These are phyloP conservation scores for Zoroaster sp. DNA, from an alignment of 53 echinoderm and acorn worm genomes.

Conservation along the genomic window DNA sequence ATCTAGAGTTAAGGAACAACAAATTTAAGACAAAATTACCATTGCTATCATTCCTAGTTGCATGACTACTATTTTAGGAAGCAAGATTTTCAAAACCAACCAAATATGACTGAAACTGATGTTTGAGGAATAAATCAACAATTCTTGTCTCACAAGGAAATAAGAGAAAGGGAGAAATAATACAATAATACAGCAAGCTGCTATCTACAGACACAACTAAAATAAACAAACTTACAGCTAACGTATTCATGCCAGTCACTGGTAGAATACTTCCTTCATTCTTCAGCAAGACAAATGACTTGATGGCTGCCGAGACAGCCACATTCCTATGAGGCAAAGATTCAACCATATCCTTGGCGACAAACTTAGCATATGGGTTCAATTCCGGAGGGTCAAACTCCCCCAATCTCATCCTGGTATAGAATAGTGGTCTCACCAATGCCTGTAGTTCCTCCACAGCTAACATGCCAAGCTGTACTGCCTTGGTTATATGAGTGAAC, in stretches of 20 bases:
- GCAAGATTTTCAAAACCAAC: too few species aligned
- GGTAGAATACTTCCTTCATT: constrained; percentile 62
- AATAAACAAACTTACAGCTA: constrained; percentile 73
- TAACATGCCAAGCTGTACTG: constrained; percentile 59
- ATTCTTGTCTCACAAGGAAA: too few species aligned
- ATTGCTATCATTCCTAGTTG: too few species aligned
- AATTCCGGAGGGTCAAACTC: constrained; percentile 79
- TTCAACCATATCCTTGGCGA: constrained; percentile 42
- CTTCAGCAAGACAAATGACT: constrained; percentile 90
- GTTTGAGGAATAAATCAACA: too few species aligned
- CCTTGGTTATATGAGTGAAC: constrained; percentile 60
- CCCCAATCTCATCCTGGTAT: constrained; percentile 87
- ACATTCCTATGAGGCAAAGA: constrained; percentile 58
- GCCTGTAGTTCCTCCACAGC: constrained; percentile 37
- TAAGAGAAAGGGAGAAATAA: too few species aligned
- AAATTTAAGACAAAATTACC: background rate
- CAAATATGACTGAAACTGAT: too few species aligned
- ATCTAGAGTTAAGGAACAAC: constrained; percentile 53
- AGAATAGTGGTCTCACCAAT: constrained; percentile 72
- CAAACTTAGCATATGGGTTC: constrained; percentile 80
- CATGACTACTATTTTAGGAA: too few species aligned
- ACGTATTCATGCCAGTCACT: constrained; percentile 25
- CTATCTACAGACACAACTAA: too few species aligned
- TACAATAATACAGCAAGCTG: too few species aligned
- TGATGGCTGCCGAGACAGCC: constrained; percentile 68